phyloP scores from a whole-genome alignment of 2,888 invertebrate species.

The Cryptocephalus moraei region DNA sequence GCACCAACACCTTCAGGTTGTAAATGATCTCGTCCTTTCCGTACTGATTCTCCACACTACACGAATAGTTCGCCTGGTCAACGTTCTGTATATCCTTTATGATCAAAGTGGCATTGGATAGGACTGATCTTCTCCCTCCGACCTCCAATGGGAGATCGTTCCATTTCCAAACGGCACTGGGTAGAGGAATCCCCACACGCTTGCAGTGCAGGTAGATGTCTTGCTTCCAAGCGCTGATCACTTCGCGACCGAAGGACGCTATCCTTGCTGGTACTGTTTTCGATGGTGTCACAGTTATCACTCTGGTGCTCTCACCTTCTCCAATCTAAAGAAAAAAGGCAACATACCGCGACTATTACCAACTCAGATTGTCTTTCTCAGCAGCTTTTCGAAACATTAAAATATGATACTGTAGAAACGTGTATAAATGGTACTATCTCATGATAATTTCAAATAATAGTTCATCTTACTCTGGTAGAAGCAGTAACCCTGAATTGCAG shows the following conservation, averaged over 20 bases:
- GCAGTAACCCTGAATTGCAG: constrained; percentile 70
- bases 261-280: constrained; percentile 79
- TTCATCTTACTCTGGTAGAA: constrained; percentile 54
- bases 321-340: constrained; percentile 43
- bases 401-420: too few relatives aligned
- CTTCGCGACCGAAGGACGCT: constrained; percentile 73
- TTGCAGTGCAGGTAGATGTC: constrained; percentile 74
- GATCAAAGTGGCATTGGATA: constrained; percentile 58
- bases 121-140: constrained; percentile 54
- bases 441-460: not conserved
- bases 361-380: too few relatives aligned
- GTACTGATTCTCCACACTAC: constrained; percentile 73
- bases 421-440: not conserved
- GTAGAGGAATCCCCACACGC: constrained; percentile 72
- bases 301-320: constrained; percentile 71
- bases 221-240: constrained; percentile 80
- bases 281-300: constrained; percentile 65
- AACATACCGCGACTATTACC: too few relatives aligned
- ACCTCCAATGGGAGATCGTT: constrained; percentile 66
- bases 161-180: constrained; percentile 69
- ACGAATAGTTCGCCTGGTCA: constrained; percentile 86
- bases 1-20: constrained; percentile 63
- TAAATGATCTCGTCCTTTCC: constrained; percentile 78
- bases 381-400: too few relatives aligned
- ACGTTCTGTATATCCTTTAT: constrained; percentile 69